phyloP scores from a whole-genome alignment of 2,888 invertebrate species.

The Spodoptera picta region DNA sequence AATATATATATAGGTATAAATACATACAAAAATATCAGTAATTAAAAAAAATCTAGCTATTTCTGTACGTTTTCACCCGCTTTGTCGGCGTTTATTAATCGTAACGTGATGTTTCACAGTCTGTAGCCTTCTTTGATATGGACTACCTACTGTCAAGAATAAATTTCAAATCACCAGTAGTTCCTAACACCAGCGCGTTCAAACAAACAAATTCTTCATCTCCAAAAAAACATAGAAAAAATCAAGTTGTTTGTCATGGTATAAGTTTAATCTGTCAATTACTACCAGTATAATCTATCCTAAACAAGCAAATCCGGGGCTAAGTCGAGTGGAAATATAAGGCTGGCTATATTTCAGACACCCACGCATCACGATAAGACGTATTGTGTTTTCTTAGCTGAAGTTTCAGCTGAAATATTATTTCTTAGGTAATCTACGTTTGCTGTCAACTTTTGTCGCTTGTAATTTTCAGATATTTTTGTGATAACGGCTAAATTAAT shows the following conservation, averaged over 20 bases:
- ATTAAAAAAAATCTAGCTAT: no score
- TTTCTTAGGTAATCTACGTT: constrained; percentile 50
- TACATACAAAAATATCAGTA: no score
- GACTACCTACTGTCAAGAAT: no score
- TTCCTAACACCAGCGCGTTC: no score
- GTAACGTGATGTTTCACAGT: no score
- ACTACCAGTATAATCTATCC: constrained; percentile 69
- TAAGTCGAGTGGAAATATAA: constrained; percentile 64
- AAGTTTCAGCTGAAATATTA: constrained; percentile 58
- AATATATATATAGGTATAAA: no score
- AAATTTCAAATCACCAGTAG: no score
- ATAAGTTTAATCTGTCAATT: constrained; percentile 77
- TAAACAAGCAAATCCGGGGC: constrained; percentile 68
- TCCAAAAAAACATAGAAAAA: no score
- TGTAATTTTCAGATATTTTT: constrained; percentile 31
- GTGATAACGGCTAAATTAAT: constrained; percentile 9
- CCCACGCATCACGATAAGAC: constrained; percentile 53
- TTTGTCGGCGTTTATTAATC: no score
- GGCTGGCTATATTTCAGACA: constrained; percentile 58
- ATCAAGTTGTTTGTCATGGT: constrained; percentile 59
- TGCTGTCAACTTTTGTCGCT: constrained; percentile 37
- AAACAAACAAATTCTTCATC: no score
- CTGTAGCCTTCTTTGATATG: no score
- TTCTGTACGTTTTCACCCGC: no score
- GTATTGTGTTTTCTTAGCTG: constrained; percentile 60